These are phyloP conservation scores for Diacarnus erythraeanus DNA, from an alignment of 37 sponge, comb jelly and placozoan genomes.

Conservation along the genomic window DNA sequence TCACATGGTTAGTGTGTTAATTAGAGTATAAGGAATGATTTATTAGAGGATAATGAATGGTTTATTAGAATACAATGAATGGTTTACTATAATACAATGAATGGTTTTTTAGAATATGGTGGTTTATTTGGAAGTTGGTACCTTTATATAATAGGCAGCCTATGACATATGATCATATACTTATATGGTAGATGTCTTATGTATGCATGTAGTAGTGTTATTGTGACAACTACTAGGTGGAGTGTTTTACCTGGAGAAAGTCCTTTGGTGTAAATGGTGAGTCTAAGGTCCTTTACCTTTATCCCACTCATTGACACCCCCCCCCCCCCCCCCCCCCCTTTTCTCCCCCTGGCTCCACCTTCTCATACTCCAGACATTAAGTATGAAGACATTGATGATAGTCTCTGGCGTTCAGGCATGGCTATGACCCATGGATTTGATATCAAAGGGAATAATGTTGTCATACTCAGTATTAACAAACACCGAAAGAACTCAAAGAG, in stretches of 20 bases:
- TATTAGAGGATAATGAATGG: too few species aligned
- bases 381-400: slow-evolving; percentile 39
- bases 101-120: too few species aligned
- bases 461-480: slow-evolving; percentile 58
- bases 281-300: neutral
- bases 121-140: too few species aligned
- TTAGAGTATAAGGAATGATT: too few species aligned
- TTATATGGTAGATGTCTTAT: neutral
- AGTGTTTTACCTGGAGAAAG: slow-evolving; percentile 46
- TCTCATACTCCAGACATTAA: slow-evolving; percentile 16
- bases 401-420: slow-evolving; percentile 41
- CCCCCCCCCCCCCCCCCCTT: neutral
- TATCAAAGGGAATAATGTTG: slow-evolving; percentile 48
- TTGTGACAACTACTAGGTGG: slow-evolving; percentile 9
- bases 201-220: slow-evolving; percentile 6
- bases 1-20: slow-evolving; percentile 64
- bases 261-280: slow-evolving; percentile 58
- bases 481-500: slow-evolving; percentile 66
- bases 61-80: too few species aligned
- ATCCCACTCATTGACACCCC: neutral
- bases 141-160: too few species aligned
- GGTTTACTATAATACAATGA: too few species aligned
- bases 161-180: too few species aligned
- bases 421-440: slow-evolving; percentile 55
- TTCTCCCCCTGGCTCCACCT: neutral